Conservation (phyloP, 2,797 vertebrate genomes). For the Hoplostethus atlanticus region DNA sequence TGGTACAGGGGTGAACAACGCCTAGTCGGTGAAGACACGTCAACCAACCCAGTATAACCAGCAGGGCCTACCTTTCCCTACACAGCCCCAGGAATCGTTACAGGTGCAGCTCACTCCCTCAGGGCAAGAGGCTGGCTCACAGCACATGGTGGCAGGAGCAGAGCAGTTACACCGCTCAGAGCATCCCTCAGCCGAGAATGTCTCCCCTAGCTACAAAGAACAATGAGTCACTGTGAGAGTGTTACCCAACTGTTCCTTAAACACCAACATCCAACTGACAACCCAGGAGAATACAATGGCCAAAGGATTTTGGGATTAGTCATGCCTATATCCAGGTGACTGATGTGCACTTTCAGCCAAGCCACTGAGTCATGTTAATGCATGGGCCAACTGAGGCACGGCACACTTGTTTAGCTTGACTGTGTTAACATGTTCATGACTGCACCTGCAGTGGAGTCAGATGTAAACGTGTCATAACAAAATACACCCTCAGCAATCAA, state of each 20-base stretch:
- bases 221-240: slow-evolving; percentile 60
- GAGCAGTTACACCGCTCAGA: slow-evolving; percentile 59
- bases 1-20: slow-evolving; percentile 31
- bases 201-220: slow-evolving; percentile 46
- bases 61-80: slow-evolving; percentile 62
- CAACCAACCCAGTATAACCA: slow-evolving; percentile 69
- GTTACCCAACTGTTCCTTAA: slow-evolving; percentile 45
- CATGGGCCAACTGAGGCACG: slow-evolving; percentile 17
- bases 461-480: slow-evolving; percentile 41
- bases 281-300: slow-evolving; percentile 36
- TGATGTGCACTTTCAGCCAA: slow-evolving; percentile 29
- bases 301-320: slow-evolving; percentile 50
- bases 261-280: slow-evolving; percentile 46
- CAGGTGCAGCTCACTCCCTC: slow-evolving; percentile 67
- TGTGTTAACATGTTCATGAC: slow-evolving; percentile 43
- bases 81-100: slow-evolving; percentile 68
- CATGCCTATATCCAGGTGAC: slow-evolving; percentile 39
- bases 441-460: slow-evolving; percentile 20
- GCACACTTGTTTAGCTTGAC: slow-evolving; percentile 28
- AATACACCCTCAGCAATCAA: slow-evolving; percentile 60
- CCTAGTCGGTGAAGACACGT: slow-evolving; percentile 33
- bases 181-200: slow-evolving; percentile 56
- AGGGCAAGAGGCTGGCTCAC: slow-evolving; percentile 58
- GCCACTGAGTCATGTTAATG: slow-evolving; percentile 58
- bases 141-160: slow-evolving; percentile 36